Conservation (phyloP, 2,888 invertebrate genomes). For the Rugalucina vietnamica region DNA sequence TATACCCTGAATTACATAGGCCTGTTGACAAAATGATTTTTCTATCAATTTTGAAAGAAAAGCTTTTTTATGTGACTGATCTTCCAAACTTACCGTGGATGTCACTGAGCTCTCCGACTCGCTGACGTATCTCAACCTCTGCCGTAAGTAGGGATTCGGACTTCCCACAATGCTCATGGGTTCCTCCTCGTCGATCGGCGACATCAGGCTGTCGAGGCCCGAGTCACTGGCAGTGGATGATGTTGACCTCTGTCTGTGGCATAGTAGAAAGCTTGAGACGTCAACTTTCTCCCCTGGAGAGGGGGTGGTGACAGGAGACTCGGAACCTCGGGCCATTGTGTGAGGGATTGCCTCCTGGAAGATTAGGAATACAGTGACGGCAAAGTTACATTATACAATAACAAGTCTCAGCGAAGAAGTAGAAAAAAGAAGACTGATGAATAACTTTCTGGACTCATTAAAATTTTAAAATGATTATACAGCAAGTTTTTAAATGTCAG, state of each 20-base stretch:
- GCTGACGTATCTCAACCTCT: slow-evolving; percentile 64
- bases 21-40: too few relatives aligned
- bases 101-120: slow-evolving; percentile 74
- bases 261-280: slow-evolving; percentile 80
- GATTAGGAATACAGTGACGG: too few relatives aligned
- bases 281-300: slow-evolving; percentile 81
- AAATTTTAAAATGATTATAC: too few relatives aligned
- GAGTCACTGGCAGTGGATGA: slow-evolving; percentile 70
- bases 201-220: slow-evolving; percentile 54
- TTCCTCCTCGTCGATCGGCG: slow-evolving; percentile 73
- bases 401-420: too few relatives aligned
- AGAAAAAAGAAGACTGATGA: too few relatives aligned
- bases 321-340: slow-evolving; percentile 82
- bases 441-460: too few relatives aligned
- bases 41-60: too few relatives aligned
- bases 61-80: too few relatives aligned
- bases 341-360: slow-evolving; percentile 11
- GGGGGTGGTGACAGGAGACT: slow-evolving; percentile 83
- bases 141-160: slow-evolving; percentile 33
- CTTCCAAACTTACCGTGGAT: slow-evolving; percentile 72
- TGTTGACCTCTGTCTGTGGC: slow-evolving; percentile 78
- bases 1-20: too few relatives aligned
- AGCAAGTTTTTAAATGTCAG: too few relatives aligned
- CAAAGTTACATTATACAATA: too few relatives aligned
- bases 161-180: slow-evolving; percentile 71